A percentile compares a stretch with the other conserved stretches of the same genome.
Evolutionary conservation across 2,797 vertebrate genomes (phyloP).

Genomic region (Chaenodraco wilsoni): DNA sequence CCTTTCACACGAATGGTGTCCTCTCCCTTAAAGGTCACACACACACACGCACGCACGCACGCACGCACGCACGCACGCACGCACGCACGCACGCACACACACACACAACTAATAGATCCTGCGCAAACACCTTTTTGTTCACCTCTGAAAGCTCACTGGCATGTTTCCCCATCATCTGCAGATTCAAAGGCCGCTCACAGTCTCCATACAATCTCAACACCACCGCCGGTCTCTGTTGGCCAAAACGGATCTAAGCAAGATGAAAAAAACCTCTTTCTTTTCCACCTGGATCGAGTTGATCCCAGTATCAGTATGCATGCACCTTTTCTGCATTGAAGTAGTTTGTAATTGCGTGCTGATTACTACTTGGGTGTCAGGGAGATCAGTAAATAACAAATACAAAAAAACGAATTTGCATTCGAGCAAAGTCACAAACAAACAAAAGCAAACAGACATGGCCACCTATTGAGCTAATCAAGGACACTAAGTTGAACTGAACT

Average conservation of each 20-base stretch:
- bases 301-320: not conserved
- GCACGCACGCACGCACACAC: slow-evolving; percentile 6
- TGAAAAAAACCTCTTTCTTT: slow-evolving; percentile 23
- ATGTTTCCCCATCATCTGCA: slow-evolving; percentile 36
- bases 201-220: slow-evolving; percentile 24
- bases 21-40: slow-evolving; percentile 39
- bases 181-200: slow-evolving; percentile 60
- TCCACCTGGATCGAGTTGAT: not conserved
- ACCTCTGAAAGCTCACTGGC: slow-evolving; percentile 33
- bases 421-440: slow-evolving; percentile 9
- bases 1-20: slow-evolving; percentile 20
- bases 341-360: slow-evolving; percentile 10
- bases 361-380: slow-evolving; percentile 2
- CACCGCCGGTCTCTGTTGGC: slow-evolving; percentile 19
- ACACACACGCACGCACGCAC: not conserved
- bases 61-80: slow-evolving; percentile 5
- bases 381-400: not conserved
- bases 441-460: not conserved
- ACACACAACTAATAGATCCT: not conserved
- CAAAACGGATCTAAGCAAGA: slow-evolving; percentile 15
- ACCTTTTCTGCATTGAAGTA: not conserved
- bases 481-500: slow-evolving; percentile 14
- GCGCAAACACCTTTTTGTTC: slow-evolving; percentile 30
- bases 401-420: not conserved
- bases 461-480: slow-evolving; percentile 37